Evolutionary conservation across 23 tunicate genomes (phyloP), one percentile per base, ranked within the genome.

Genomic region (Halocynthia aurantium): DNA sequence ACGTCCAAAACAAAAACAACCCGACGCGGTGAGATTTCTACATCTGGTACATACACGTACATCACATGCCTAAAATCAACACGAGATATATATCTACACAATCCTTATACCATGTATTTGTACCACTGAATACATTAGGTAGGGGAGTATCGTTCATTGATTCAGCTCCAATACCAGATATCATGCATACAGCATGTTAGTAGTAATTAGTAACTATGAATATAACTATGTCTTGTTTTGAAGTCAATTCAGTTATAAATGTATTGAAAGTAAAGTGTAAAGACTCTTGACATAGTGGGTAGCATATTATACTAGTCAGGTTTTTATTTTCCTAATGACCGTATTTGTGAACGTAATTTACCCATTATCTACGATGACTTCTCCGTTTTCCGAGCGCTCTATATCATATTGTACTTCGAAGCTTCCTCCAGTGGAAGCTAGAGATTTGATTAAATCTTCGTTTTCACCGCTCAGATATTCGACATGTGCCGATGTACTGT

Each of bases 401-500:
- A 70, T 5, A n/a, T 70, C 75, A 70, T 70, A 70, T 31, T 70
- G 55, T 1, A 70, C 75, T 9, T 49, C 75, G 6, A 70, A 70
- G 50, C 75, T 70, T 70, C 75, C 75, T 70, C 75, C 75, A 31
- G 51, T 70, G 12, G 75, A 70, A 9, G 75, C 12, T 50, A 70
- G 51, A 15, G 75, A 53, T 18, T 50, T 70, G 11, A 31, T 70
- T 50, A 31, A 53, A 9, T 70, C 53, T n/a, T 0, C 11, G 51
- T 70, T 70, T 9, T 70, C 6, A 11, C 75, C 52, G 31, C 50
- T 53, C 55, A 70, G 53, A 15, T 70, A 70, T 5, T 70, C 53
- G 0, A 70, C 75, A 15, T 51, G 75, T 31, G 75, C 75, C 17
- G 75, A 70, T 49, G 50, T 70, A 10, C 75, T 70, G 75, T 9